Evolutionary conservation across 2,888 invertebrate genomes (phyloP).

Genomic region (Merodon equestris): DNA sequence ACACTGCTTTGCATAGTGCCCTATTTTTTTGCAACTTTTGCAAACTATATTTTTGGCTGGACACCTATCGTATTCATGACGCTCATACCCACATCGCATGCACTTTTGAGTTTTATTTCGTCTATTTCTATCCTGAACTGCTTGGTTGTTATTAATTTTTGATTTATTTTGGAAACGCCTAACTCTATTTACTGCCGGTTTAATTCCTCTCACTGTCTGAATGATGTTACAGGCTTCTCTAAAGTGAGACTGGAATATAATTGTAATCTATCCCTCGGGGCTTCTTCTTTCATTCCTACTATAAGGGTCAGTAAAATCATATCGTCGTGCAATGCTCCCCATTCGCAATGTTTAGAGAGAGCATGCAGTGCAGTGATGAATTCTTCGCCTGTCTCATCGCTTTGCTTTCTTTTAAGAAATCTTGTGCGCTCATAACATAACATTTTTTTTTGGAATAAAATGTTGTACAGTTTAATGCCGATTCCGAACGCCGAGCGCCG

Average conservation of each 20-base stretch:
- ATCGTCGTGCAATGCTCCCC: conserved; percentile 22
- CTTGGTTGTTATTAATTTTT: neutral
- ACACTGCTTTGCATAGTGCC: conserved; percentile 13
- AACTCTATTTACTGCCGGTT: conserved; percentile 2
- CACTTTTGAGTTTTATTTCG: conserved; percentile 3
- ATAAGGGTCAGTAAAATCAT: conserved; percentile 17
- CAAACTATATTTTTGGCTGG: conserved; percentile 12
- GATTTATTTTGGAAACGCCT: conserved; percentile 5
- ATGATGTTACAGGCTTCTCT: conserved; percentile 4
- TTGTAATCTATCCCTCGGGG: conserved; percentile 14
- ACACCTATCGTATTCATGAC: conserved; percentile 18
- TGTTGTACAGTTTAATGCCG: no score
- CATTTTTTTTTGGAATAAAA: conserved; percentile 30
- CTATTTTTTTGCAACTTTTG: conserved; percentile 21
- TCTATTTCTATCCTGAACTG: neutral
- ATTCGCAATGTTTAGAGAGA: conserved; percentile 2
- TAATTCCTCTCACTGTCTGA: conserved; percentile 12
- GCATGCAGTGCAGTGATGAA: conserved; percentile 3
- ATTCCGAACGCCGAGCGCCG: no score
- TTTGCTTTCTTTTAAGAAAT: conserved; percentile 19
- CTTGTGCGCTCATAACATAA: conserved; percentile 16
- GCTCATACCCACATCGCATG: conserved; percentile 29
- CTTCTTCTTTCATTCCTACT: conserved; percentile 19
- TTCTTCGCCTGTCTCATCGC: conserved; percentile 14
- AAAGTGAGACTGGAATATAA: conserved; percentile 14